A percentile compares a stretch with the other conserved stretches of the same genome.
phyloP scores from a whole-genome alignment of 2,888 invertebrate species.

The Morpho deidamia region DNA sequence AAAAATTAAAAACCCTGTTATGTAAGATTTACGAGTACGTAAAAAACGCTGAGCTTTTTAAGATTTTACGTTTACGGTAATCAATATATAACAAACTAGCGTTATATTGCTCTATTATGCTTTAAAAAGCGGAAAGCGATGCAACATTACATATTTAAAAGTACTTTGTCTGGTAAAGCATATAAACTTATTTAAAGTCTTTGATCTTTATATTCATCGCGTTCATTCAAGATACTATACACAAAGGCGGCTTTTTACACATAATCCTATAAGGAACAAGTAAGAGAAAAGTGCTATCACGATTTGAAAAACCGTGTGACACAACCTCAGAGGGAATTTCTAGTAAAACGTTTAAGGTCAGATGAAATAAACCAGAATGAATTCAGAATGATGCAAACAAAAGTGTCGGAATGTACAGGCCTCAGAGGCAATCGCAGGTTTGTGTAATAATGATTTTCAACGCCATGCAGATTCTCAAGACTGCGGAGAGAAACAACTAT shows the following conservation, averaged over 20 bases:
- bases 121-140: too few relatives aligned
- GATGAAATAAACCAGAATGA: conserved; percentile 21
- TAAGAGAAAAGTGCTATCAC: conserved; percentile 11
- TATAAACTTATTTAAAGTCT: too few relatives aligned
- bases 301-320: conserved; percentile 12
- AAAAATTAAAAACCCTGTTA: too few relatives aligned
- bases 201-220: too few relatives aligned
- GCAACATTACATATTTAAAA: too few relatives aligned
- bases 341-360: conserved; percentile 13
- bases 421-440: conserved; percentile 40
- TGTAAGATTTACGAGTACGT: too few relatives aligned
- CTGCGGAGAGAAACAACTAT: conserved; percentile 18
- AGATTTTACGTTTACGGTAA: too few relatives aligned
- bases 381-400: conserved; percentile 44
- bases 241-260: background rate
- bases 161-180: too few relatives aligned
- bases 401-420: conserved; percentile 39
- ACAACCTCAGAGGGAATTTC: conserved; percentile 16
- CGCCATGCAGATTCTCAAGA: conserved; percentile 36
- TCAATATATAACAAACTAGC: too few relatives aligned
- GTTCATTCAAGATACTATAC: too few relatives aligned
- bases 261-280: conserved; percentile 7
- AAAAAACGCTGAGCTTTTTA: too few relatives aligned
- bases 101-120: too few relatives aligned
- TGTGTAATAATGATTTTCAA: conserved; percentile 56